These are phyloP conservation scores for Henricia sp. DNA, from an alignment of 53 echinoderm and acorn worm species.

Conservation along the genomic window DNA sequence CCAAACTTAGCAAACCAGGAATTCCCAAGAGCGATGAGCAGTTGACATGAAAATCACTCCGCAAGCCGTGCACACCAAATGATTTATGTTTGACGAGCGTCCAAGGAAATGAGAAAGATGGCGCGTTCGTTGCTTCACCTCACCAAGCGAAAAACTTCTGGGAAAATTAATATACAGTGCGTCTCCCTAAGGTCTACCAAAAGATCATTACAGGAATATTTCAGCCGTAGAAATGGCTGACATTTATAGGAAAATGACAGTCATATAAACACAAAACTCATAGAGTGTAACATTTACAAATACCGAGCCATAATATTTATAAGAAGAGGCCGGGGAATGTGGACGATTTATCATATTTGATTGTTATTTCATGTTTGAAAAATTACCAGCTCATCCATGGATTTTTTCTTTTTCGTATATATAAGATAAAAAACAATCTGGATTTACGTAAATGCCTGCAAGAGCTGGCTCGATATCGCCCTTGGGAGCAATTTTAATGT, in stretches of 20 bases:
- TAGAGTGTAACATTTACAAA: slow-evolving; percentile 43
- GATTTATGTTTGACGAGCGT: slow-evolving; percentile 20
- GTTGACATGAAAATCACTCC: neutral
- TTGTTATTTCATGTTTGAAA: slow-evolving; percentile 43
- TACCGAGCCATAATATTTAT: slow-evolving; percentile 52
- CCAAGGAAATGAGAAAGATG: no score
- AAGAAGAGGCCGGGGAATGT: slow-evolving; percentile 15
- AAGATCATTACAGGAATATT: slow-evolving; percentile 45
- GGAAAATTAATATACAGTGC: neutral
- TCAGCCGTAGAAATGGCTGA: slow-evolving; percentile 15
- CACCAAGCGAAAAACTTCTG: neutral
- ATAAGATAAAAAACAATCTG: no score
- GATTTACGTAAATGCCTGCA: neutral
- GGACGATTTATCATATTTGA: slow-evolving; percentile 34
- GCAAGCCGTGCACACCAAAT: neutral
- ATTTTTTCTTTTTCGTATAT: neutral
- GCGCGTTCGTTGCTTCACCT: no score
- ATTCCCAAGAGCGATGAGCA: slow-evolving; percentile 20
- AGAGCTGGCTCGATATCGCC: no score
- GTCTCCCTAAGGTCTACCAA: slow-evolving; percentile 31
- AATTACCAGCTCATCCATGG: neutral
- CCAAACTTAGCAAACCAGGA: no score
- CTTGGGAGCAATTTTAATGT: no score
- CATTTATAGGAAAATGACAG: slow-evolving; percentile 48
- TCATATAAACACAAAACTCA: slow-evolving; percentile 34